Evolutionary conservation across 2,797 vertebrate species (phyloP).

Genomic region (Coreius guichenoti): DNA sequence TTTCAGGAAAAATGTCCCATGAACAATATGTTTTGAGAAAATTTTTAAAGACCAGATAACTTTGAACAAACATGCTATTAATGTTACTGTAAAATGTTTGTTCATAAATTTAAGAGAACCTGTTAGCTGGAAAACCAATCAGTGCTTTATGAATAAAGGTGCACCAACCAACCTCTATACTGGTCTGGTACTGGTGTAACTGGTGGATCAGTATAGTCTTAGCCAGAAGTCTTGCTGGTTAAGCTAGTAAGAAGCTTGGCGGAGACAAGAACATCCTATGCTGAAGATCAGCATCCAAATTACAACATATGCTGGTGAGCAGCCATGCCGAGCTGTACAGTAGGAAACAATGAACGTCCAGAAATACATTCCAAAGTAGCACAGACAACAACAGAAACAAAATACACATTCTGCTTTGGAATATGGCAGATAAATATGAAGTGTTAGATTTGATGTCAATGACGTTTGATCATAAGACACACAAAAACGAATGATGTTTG

Average conservation of each 20-base stretch:
- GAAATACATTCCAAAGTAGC: background rate
- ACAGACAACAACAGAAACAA: background rate
- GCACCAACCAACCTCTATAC: too few species aligned
- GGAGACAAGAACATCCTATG: background rate
- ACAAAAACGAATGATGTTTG: background rate
- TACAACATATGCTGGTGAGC: background rate
- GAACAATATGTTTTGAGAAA: too few species aligned
- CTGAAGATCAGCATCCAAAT: slow-evolving; percentile 10
- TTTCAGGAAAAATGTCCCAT: too few species aligned
- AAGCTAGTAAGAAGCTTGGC: background rate
- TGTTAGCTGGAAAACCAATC: too few species aligned
- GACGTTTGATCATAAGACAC: background rate
- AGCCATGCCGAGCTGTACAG: background rate
- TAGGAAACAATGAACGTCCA: background rate
- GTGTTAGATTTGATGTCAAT: background rate
- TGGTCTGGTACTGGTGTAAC: background rate
- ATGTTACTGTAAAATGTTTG: too few species aligned
- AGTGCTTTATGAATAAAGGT: too few species aligned
- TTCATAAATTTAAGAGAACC: too few species aligned
- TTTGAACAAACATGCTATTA: too few species aligned
- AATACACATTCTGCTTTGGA: background rate
- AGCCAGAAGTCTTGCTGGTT: slow-evolving; percentile 12
- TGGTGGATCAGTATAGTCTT: background rate
- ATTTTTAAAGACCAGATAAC: too few species aligned
- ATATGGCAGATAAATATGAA: too few species aligned